phyloP scores from a whole-genome alignment of 2,797 vertebrate genomes.

The Melanotaenia parkinsoni region DNA sequence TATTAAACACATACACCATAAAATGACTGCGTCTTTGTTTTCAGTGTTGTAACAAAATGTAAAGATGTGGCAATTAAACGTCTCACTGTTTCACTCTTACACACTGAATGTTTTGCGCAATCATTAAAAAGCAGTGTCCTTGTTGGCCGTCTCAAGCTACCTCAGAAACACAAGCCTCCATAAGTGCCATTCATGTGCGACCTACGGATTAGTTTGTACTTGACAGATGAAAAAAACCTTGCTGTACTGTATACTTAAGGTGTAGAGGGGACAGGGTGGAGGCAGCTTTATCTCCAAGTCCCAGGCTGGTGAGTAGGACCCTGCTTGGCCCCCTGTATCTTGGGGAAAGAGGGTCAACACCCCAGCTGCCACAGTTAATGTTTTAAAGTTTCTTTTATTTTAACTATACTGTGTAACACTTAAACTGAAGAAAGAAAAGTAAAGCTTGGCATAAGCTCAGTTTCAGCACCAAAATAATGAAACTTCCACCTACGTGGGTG shows the following conservation, averaged over 20 bases:
- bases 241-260: neutral
- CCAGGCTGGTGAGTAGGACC: slow-evolving; percentile 62
- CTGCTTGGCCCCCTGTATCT: slow-evolving; percentile 62
- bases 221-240: neutral
- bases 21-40: neutral
- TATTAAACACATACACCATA: slow-evolving; percentile 12
- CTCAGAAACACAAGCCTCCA: neutral
- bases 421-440: neutral
- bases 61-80: slow-evolving; percentile 7
- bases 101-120: slow-evolving; percentile 1
- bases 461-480: neutral
- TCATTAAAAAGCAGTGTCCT: neutral
- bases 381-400: slow-evolving; percentile 13
- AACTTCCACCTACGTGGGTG: neutral
- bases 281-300: slow-evolving; percentile 69
- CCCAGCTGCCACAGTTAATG: neutral
- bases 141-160: neutral
- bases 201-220: neutral
- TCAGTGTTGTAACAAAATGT: neutral
- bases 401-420: neutral
- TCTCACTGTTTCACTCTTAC: neutral
- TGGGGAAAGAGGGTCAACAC: slow-evolving; percentile 16
- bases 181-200: neutral
- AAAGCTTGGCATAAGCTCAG: neutral
- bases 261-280: slow-evolving; percentile 16